phyloP scores from a whole-genome alignment of 2,888 invertebrate genomes.

The Cheilosia soror region DNA sequence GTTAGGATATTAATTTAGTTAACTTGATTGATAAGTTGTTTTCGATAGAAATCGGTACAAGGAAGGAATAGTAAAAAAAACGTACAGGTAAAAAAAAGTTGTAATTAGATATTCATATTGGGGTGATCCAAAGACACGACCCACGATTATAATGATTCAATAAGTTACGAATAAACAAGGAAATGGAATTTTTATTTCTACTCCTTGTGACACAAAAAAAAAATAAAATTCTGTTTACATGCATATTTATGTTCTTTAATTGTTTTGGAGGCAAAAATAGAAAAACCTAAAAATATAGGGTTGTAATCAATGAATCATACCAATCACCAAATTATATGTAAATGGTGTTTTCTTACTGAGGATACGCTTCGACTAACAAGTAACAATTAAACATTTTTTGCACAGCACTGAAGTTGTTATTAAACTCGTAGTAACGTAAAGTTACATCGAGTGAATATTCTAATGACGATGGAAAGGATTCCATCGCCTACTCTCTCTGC shows the following conservation, averaged over 20 bases:
- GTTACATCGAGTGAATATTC: no score
- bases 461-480: no score
- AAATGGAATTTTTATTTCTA: slow-evolving; percentile 51
- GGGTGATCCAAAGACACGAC: slow-evolving; percentile 28
- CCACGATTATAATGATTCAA: slow-evolving; percentile 45
- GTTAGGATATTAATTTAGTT: slow-evolving; percentile 70
- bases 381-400: no score
- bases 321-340: slow-evolving; percentile 31
- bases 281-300: slow-evolving; percentile 27
- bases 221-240: slow-evolving; percentile 52
- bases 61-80: slow-evolving; percentile 30
- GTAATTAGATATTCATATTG: slow-evolving; percentile 73
- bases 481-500: no score
- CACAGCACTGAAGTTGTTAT: no score
- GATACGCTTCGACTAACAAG: no score
- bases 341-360: slow-evolving; percentile 5
- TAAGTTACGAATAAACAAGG: slow-evolving; percentile 65
- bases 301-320: slow-evolving; percentile 42
- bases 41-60: slow-evolving; percentile 56
- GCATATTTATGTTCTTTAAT: slow-evolving; percentile 75
- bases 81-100: slow-evolving; percentile 39
- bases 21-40: slow-evolving; percentile 73
- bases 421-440: no score
- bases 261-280: slow-evolving; percentile 54
- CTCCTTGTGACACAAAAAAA: slow-evolving; percentile 14